A percentile compares a stretch with the other conserved stretches of the same genome.
Conservation (phyloP, 1,140 invertebrate species). For the Eufriesea mexicana region DNA sequence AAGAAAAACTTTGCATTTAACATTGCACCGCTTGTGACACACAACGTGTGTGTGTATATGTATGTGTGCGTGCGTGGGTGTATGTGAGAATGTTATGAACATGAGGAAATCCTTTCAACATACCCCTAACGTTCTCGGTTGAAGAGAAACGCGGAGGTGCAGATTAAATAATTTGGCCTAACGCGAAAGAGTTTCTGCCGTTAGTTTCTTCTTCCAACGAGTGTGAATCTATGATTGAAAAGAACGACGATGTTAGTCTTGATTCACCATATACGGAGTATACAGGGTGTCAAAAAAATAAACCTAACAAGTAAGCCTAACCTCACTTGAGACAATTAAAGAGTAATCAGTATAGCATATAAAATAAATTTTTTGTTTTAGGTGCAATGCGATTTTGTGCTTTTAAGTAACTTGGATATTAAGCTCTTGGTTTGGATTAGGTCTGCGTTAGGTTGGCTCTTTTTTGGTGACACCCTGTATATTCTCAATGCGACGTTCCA, state of each 20-base stretch:
- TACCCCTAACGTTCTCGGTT: conserved; percentile 3
- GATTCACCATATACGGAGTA: neutral
- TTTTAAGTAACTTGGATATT: too few relatives aligned
- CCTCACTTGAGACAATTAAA: too few relatives aligned
- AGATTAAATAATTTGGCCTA: conserved; percentile 57
- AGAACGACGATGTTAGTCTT: conserved; percentile 13
- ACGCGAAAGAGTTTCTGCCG: conserved; percentile 38
- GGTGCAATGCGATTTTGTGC: too few relatives aligned
- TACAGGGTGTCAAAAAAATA: neutral
- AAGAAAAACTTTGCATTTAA: neutral
- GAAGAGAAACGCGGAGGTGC: conserved; percentile 19
- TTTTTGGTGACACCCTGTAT: neutral
- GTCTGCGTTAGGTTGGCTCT: too few relatives aligned
- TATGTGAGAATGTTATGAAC: neutral
- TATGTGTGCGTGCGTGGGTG: neutral
- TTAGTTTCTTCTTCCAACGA: conserved; percentile 32
- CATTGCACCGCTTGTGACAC: neutral
- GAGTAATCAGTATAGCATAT: too few relatives aligned
- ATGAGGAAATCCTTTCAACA: neutral
- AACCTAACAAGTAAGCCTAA: too few relatives aligned
- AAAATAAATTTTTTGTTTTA: too few relatives aligned
- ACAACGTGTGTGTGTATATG: neutral
- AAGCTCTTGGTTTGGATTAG: too few relatives aligned
- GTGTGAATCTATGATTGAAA: conserved; percentile 25
- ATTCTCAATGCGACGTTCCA: neutral